Base-by-base conservation (phyloP, 1,140 invertebrate species). In the Calliopsis andreniformis region DNA sequence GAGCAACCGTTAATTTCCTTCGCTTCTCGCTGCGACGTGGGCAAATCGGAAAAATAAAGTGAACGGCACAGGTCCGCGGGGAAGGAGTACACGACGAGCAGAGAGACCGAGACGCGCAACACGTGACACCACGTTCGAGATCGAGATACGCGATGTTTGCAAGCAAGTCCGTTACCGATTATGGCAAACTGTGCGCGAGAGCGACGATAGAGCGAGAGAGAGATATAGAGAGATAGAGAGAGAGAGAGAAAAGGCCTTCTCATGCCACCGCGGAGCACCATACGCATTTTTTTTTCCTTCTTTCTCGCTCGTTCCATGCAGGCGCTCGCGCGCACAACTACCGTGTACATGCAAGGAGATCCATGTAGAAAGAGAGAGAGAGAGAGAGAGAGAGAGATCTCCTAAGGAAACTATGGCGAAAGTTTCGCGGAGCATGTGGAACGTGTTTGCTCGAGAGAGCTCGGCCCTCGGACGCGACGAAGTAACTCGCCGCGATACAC, bases 151-250 rank as follows among this genome's bases (percentile, higher is more conserved):
- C 61, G 35, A 68, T 64, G 72, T 66, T 59, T 69, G 66, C 66
- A 55, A 76, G 56, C 42, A 61, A 39, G 55, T 58, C 30, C 51
- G 63, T 67, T 73, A 47, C 71, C 71, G 71, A 75, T 75, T 75
- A 75, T 75, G 71, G 71, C 39, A 47, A 75, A 66, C 35, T 45
- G 28, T 23, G 32, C 32, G 32, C n/a, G 12, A 59, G 32, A n/a
- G 18, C 32, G 32, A 59, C 35, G 35, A 39, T 3, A 10, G 35
- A 39, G 35, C 3, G 35, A 39, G 35, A 39, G 35, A 39, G 35
- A 39, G 4, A 39, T 3, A 39, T 3, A 39, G 35, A 39, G 35
- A 39, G 35, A 39, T 3, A 39, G 10, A 5, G 35, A 39, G 56
- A 59, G 32, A 30, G 18, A 59, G 32, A 30, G 30, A 58, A 32